These are phyloP conservation scores for Tympanoctomys barrerae DNA, from an alignment of 2,797 vertebrate genomes.

Conservation along the genomic window DNA sequence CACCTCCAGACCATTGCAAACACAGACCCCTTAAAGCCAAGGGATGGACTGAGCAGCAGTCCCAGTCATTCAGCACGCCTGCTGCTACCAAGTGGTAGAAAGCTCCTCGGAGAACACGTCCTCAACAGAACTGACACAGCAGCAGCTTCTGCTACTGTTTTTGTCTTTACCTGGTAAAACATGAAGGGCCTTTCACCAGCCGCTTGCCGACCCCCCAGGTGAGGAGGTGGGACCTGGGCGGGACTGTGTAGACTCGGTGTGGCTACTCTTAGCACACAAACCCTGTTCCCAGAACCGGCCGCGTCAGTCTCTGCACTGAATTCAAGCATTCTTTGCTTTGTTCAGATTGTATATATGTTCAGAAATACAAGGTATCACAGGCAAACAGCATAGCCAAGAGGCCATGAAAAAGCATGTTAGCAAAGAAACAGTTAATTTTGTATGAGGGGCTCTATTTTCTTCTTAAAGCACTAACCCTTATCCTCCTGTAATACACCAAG, in stretches of 20 bases:
- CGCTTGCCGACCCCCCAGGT: background rate
- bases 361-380: background rate
- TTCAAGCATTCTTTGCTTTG: constrained; percentile 1
- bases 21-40: background rate
- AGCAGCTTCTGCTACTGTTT: constrained; percentile 34
- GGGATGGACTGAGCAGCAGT: background rate
- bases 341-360: background rate
- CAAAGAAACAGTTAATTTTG: constrained; percentile 7
- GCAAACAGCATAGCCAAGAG: constrained; percentile 13
- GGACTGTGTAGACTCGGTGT: background rate
- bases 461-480: background rate
- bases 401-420: background rate
- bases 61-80: constrained; percentile 9
- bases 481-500: background rate
- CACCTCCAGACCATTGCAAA: background rate
- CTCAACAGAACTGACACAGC: background rate
- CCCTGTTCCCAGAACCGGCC: background rate
- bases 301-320: background rate
- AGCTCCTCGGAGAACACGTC: background rate
- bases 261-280: background rate
- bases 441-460: background rate
- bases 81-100: background rate
- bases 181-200: background rate
- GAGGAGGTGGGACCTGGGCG: background rate
- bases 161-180: constrained; percentile 1